Evolutionary conservation across 2,888 invertebrate species (phyloP).

Genomic region (Podabrus alpinus): DNA sequence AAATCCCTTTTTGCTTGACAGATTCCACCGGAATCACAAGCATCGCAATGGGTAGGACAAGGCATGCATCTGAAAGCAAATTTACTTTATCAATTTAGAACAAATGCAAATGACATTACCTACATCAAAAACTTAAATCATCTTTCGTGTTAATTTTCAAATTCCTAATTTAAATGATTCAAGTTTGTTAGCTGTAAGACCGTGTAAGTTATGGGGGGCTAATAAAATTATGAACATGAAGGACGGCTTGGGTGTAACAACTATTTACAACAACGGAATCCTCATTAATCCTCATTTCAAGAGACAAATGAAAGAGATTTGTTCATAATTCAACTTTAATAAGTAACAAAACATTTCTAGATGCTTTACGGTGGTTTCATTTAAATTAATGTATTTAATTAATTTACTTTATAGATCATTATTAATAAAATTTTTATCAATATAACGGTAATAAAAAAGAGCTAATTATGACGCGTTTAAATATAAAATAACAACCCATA

Average conservation of each 20-base stretch:
- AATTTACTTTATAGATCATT: background rate
- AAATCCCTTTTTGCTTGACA: conserved; percentile 61
- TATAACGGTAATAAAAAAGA: background rate
- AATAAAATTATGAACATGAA: background rate
- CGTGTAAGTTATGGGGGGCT: background rate
- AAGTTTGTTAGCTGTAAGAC: background rate
- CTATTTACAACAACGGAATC: background rate
- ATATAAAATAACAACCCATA: background rate
- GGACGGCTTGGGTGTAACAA: background rate
- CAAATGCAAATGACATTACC: background rate
- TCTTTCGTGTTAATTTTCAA: background rate
- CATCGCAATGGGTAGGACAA: conserved; percentile 62
- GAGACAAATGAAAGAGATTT: background rate
- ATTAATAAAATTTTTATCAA: background rate
- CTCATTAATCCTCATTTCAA: background rate
- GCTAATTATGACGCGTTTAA: background rate
- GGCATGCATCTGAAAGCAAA: conserved; percentile 57
- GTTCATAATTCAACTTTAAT: background rate
- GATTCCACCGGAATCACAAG: conserved; percentile 63
- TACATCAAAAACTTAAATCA: background rate
- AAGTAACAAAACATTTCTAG: background rate
- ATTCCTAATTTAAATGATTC: background rate
- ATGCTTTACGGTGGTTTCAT: background rate
- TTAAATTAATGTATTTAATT: background rate
- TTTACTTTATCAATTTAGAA: background rate